Percentiles rank a stretch among this genome's conserved stretches.
Conservation (phyloP, 2,797 vertebrate species). For the Pyrocephalus nanus region DNA sequence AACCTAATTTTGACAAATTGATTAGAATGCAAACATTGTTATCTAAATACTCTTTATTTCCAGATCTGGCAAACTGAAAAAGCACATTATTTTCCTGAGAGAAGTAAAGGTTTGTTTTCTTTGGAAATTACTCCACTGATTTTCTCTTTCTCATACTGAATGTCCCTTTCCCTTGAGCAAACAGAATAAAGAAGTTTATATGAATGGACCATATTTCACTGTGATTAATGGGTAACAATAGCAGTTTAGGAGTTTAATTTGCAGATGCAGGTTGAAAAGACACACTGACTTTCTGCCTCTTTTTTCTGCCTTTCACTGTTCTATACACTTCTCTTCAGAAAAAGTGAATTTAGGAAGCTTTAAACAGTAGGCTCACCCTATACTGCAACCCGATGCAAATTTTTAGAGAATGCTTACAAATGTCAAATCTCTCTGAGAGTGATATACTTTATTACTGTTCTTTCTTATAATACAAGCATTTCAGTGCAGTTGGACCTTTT, state of each 20-base stretch:
- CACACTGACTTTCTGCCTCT: background rate
- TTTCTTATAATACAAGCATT: conserved; percentile 68
- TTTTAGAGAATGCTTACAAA: conserved; percentile 27
- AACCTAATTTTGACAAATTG: conserved; percentile 62
- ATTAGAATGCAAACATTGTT: conserved; percentile 54
- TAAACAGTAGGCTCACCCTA: background rate
- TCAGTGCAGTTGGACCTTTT: conserved; percentile 47
- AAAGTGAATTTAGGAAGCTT: conserved; percentile 8
- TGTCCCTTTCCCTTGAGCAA: background rate
- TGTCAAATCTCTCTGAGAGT: conserved; percentile 3
- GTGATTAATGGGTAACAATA: background rate
- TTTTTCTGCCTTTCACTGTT: background rate
- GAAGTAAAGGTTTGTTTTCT: conserved; percentile 26
- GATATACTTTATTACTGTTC: conserved; percentile 22
- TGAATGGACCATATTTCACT: background rate
- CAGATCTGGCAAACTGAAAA: conserved; percentile 49
- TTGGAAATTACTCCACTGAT: conserved; percentile 19
- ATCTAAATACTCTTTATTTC: conserved; percentile 63
- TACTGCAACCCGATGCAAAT: conserved; percentile 36
- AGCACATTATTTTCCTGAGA: background rate
- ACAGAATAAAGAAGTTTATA: background rate
- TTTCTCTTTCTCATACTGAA: background rate
- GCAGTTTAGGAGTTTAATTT: conserved; percentile 25
- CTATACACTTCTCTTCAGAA: background rate
- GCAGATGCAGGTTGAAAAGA: background rate